phyloP scores from a whole-genome alignment of 2,888 invertebrate species.

The Drosophila ustulata region DNA sequence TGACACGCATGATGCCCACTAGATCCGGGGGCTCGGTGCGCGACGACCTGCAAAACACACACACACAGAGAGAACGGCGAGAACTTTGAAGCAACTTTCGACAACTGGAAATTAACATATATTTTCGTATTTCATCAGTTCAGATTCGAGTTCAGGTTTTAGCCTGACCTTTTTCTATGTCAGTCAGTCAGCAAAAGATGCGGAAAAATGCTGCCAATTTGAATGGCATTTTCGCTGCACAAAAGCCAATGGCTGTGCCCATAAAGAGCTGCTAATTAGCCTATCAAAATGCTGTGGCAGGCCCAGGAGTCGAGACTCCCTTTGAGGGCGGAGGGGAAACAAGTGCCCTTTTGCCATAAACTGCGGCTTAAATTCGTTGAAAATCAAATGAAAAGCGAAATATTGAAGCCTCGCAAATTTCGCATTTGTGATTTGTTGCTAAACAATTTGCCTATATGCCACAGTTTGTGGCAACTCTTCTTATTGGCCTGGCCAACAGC shows the following conservation, averaged over 20 bases:
- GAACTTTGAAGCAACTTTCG: slow-evolving; percentile 16
- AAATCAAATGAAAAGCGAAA: slow-evolving; percentile 29
- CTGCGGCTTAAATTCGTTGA: slow-evolving; percentile 27
- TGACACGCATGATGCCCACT: slow-evolving; percentile 92
- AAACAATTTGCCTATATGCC: slow-evolving; percentile 54
- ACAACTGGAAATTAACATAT: slow-evolving; percentile 42
- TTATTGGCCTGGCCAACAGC: slow-evolving; percentile 33
- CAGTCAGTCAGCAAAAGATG: slow-evolving; percentile 68
- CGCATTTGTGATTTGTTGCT: slow-evolving; percentile 67
- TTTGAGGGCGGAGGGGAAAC: slow-evolving; percentile 58
- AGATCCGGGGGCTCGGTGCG: slow-evolving; percentile 92
- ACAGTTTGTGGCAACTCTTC: slow-evolving; percentile 37
- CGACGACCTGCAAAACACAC: slow-evolving; percentile 87
- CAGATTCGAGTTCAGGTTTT: slow-evolving; percentile 27
- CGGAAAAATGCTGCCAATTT: slow-evolving; percentile 72
- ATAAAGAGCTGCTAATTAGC: slow-evolving; percentile 78
- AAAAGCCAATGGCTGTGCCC: slow-evolving; percentile 63
- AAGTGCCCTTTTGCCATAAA: slow-evolving; percentile 42
- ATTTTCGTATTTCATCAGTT: slow-evolving; percentile 26
- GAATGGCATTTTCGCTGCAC: slow-evolving; percentile 66
- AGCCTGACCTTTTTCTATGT: slow-evolving; percentile 73
- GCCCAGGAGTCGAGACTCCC: not conserved
- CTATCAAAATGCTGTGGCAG: slow-evolving; percentile 70
- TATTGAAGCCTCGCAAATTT: slow-evolving; percentile 44
- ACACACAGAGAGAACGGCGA: slow-evolving; percentile 1